Evolutionary conservation across 1,140 invertebrate genomes (phyloP).

Genomic region (Bombus terrestris): DNA sequence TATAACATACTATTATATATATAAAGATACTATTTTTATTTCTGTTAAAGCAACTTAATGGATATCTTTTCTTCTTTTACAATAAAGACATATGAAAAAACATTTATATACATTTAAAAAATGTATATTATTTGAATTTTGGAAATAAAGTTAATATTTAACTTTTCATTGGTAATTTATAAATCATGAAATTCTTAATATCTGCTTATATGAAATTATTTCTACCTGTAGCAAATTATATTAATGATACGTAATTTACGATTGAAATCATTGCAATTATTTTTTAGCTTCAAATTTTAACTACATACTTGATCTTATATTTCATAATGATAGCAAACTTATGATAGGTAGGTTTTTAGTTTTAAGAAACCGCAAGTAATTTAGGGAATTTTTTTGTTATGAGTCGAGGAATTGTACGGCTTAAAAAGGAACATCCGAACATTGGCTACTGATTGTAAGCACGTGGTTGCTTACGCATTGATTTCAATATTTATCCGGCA

Average conservation of each 20-base stretch:
- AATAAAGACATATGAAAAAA: background rate
- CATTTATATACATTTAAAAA: too few relatives aligned
- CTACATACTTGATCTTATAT: background rate
- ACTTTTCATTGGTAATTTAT: too few relatives aligned
- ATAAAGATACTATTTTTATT: background rate
- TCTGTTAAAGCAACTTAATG: background rate
- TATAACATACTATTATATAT: too few relatives aligned
- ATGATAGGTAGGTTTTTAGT: background rate
- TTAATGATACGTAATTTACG: too few relatives aligned
- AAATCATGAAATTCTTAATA: too few relatives aligned
- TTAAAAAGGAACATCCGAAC: background rate
- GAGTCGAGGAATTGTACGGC: too few relatives aligned
- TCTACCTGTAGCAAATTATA: too few relatives aligned
- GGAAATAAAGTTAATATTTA: too few relatives aligned
- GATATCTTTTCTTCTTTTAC: background rate
- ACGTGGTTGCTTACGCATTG: constrained; percentile 11
- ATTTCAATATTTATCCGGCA: background rate
- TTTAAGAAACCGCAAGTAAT: background rate
- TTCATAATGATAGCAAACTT: background rate
- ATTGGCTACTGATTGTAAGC: background rate
- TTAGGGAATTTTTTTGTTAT: background rate
- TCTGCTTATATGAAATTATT: too few relatives aligned
- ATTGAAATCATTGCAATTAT: too few relatives aligned
- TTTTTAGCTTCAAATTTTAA: too few relatives aligned
- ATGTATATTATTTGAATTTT: too few relatives aligned